These are phyloP conservation scores for Aurelia aurita DNA, from an alignment of 30 jellyfish, hydroid and myxozoan species.

Conservation along the genomic window DNA sequence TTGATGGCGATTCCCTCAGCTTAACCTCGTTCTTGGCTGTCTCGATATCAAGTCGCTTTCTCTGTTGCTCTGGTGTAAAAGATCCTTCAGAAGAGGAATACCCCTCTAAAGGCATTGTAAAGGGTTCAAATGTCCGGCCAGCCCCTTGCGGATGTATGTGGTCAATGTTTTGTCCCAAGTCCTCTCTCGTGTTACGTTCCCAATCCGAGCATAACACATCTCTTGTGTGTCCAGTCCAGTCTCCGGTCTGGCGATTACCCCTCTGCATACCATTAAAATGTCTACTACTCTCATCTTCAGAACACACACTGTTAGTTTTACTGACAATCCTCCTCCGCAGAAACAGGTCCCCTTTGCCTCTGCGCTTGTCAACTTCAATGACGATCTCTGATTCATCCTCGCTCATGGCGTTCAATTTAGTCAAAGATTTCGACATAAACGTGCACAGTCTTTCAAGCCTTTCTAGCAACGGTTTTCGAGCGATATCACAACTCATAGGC, in stretches of 20 bases:
- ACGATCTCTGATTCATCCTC: slow-evolving; percentile 62
- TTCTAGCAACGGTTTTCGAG: slow-evolving; percentile 51
- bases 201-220: too few species aligned
- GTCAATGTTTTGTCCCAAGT: too few species aligned
- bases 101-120: too few species aligned
- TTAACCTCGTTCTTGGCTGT: neutral
- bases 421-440: slow-evolving; percentile 65
- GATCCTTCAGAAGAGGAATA: too few species aligned
- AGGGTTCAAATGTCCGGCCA: too few species aligned
- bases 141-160: too few species aligned
- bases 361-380: slow-evolving; percentile 29
- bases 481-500: slow-evolving; percentile 60
- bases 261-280: neutral
- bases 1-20: slow-evolving; percentile 8
- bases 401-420: slow-evolving; percentile 58
- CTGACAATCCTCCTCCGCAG: slow-evolving; percentile 43
- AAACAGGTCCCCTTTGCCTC: slow-evolving; percentile 55
- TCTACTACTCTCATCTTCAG: neutral
- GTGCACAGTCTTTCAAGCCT: slow-evolving; percentile 56
- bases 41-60: too few species aligned
- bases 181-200: too few species aligned
- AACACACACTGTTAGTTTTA: neutral
- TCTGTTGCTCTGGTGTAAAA: too few species aligned
- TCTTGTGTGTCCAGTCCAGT: neutral
- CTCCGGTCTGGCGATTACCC: neutral